phyloP scores from a whole-genome alignment of 2,113 vertebrate genomes.

The Xiphophorus maculatus region DNA sequence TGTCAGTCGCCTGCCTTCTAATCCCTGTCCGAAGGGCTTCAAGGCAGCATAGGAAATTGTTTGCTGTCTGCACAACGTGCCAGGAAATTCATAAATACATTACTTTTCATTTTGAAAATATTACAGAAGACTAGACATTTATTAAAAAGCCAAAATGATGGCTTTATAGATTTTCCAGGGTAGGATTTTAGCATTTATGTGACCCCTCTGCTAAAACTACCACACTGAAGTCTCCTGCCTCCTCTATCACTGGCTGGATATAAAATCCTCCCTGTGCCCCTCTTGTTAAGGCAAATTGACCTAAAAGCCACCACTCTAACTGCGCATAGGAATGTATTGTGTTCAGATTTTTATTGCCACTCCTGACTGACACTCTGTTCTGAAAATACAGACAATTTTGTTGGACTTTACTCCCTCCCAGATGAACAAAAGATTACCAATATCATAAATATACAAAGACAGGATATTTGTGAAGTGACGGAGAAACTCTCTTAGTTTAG shows the following conservation, averaged over 20 bases:
- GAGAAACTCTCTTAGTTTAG: conserved; percentile 7
- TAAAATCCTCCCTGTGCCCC: conserved; percentile 71
- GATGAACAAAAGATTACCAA: background rate
- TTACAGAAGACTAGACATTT: conserved; percentile 78
- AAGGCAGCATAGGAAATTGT: conserved; percentile 83
- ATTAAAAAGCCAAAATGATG: conserved; percentile 81
- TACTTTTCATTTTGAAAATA: conserved; percentile 82
- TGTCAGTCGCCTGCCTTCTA: conserved; percentile 79
- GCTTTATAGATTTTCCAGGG: conserved; percentile 80
- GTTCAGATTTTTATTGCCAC: conserved; percentile 53
- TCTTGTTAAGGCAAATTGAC: conserved; percentile 72
- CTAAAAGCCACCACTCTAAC: conserved; percentile 69
- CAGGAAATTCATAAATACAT: conserved; percentile 81
- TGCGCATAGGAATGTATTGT: conserved; percentile 64
- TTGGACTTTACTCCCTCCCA: conserved; percentile 21
- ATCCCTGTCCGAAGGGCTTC: conserved; percentile 79
- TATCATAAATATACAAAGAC: conserved; percentile 3
- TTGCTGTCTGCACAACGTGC: conserved; percentile 77
- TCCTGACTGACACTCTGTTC: conserved; percentile 42
- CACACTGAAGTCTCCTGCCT: conserved; percentile 61
- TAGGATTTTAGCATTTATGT: conserved; percentile 57
- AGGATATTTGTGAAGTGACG: conserved; percentile 8
- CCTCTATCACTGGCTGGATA: conserved; percentile 59
- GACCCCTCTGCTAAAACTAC: conserved; percentile 60
- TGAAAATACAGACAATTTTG: conserved; percentile 44